Evolutionary conservation across 2,888 invertebrate genomes (phyloP), one percentile per base, ranked within the genome.

Genomic region (Nipponacmea schrenckii): DNA sequence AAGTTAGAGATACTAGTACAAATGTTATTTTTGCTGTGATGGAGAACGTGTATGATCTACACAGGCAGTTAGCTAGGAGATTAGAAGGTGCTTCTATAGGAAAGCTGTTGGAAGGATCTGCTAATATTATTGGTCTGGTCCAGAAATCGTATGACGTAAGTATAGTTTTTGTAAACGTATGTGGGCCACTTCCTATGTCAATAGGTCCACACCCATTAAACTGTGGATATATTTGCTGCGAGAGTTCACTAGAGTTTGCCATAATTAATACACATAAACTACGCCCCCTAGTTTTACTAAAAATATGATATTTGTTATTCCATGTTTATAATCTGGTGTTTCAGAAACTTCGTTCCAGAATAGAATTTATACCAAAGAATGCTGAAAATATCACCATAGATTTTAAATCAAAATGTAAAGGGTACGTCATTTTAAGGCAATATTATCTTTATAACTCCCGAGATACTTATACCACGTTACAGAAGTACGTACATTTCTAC

Each of bases 11-110:
- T 86, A 94, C 96, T 87, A 93, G 96, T 0, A 96, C 98, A 82
- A 98, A 97, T 89, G 92, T 98, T 64, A 98, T 98, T 83, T 97
- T 97, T 91, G 97, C 97, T 39, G 96, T 97, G 46, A 96, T 96
- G 0, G 91, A 92, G 67, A 93, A 94, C 81, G 96, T 96, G 87
- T 92, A 94, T 80, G 91, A 91, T 31, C 93, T 96, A 71, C 97
- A 97, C 89, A 92, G 94, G 80, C 92, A 93, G 85, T 91, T 98
- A 46, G 93, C 93, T 70, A 91, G 92, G 72, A 94, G 96, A 83
- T 93, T 98, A 80, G 96, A 97, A 90, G 97, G 96, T 62, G 94
- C 97, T 24, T 94, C 94, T 69, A 94, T 94, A 78, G 96, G 96
- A 46, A 92, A 93, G 74, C 91, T 98, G 31, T 94, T 95, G 50